These are phyloP conservation scores for Acleris emargana DNA, from an alignment of 2,888 invertebrate genomes.

Conservation along the genomic window DNA sequence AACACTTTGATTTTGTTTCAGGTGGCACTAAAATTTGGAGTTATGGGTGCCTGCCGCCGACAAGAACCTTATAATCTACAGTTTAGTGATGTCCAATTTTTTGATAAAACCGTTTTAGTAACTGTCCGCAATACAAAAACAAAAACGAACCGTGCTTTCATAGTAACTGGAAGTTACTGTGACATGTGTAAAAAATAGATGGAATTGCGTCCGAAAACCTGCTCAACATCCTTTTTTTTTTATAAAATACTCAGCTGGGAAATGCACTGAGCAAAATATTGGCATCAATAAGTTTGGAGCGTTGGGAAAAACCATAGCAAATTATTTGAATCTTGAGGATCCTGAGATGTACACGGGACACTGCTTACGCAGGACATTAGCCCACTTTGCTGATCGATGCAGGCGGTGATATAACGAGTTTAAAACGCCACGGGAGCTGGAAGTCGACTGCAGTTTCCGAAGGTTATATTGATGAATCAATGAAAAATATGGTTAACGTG, in stretches of 20 bases:
- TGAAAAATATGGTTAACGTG: not conserved
- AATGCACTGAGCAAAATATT: slow-evolving; percentile 4
- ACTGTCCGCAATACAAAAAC: no score
- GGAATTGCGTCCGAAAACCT: no score
- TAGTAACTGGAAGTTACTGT: no score
- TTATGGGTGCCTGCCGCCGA: no score
- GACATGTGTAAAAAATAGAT: no score
- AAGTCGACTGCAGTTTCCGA: slow-evolving; percentile 5
- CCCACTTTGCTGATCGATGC: slow-evolving; percentile 27
- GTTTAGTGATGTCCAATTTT: no score
- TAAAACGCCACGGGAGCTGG: slow-evolving; percentile 2
- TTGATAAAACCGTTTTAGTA: no score
- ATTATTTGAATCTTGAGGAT: not conserved
- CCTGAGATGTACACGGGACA: slow-evolving; percentile 13
- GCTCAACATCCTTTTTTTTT: no score
- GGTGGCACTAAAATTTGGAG: no score
- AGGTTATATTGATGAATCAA: slow-evolving; percentile 7
- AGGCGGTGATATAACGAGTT: slow-evolving; percentile 16
- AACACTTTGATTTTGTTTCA: no score
- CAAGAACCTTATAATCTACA: no score
- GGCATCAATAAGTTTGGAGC: slow-evolving; percentile 14
- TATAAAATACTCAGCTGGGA: slow-evolving; percentile 4
- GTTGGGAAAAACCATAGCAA: not conserved
- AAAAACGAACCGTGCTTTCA: no score
- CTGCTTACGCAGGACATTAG: slow-evolving; percentile 17